Base-by-base conservation (phyloP, 2,797 vertebrate genomes). In the Streptopelia turtur region DNA sequence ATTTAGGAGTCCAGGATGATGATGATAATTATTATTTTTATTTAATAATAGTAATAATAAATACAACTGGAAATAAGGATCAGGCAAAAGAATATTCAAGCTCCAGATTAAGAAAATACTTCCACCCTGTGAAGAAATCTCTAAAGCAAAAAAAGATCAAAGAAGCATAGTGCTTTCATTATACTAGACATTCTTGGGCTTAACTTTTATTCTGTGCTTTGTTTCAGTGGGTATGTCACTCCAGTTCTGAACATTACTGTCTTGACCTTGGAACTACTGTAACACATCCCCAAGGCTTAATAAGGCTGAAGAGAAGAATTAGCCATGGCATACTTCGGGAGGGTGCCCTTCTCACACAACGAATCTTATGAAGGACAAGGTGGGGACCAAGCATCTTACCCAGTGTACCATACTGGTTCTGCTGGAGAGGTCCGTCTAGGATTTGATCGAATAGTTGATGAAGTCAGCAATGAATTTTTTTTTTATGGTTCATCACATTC, bases 401-500 rank as follows among this genome's bases (percentile, higher is more conserved):
- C 68, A 6, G 0, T 0, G 13, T 27, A 16, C 57, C 83, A 11
- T 22, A 28, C 33, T 80, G 55, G 14, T 22, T 66, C 93, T 89
- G n/a, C 5, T 49, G 71, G 80, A 66, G 31, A 68, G 3, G 21
- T 97, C 60, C 37, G 10, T 13, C 74, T 97, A 5, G 93, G 95
- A 39, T 94, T 97, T 4, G 90, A 96, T 50, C 31, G 0, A 52
- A 60, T 96, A 35, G 41, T 16, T 65, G 95, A 94, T 33, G 95
- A 96, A 94, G 74, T 94, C 91, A 94, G 8, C 63, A 77, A 91
- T 13, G 74, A 96, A 43, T 89, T 92, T 16, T 47, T 79, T n/a
- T 95, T 96, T 37, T 94, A 94, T 25, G 80, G 83, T 23, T 95
- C 95, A 30, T 91, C 88, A 31, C 91, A 93, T 11, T 69, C 86